Conservation (phyloP, 2,888 invertebrate species). For the Drosophila emarginata region DNA sequence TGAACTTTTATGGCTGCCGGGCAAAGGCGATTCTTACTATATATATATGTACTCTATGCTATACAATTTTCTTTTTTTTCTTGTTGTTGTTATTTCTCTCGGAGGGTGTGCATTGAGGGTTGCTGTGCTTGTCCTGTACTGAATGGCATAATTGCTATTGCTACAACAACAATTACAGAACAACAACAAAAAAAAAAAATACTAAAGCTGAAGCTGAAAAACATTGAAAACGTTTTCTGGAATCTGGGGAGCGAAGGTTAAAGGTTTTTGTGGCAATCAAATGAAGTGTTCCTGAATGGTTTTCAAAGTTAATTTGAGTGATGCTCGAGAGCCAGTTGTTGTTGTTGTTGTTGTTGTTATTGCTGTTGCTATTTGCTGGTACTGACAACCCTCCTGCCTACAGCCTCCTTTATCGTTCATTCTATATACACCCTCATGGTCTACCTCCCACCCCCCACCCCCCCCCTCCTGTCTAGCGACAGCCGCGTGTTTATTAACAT, state of each 20-base stretch:
- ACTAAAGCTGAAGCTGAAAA: slow-evolving; percentile 2
- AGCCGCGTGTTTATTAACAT: slow-evolving; percentile 77
- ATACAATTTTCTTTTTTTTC: no score
- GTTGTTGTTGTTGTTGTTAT: slow-evolving; percentile 9
- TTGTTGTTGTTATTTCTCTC: no score
- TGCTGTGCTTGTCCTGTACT: slow-evolving; percentile 24
- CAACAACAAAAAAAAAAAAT: slow-evolving; percentile 56
- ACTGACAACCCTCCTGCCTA: slow-evolving; percentile 63
- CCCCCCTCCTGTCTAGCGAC: background rate
- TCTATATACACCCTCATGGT: background rate
- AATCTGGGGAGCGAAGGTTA: slow-evolving; percentile 15
- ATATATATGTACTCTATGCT: background rate
- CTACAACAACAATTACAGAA: slow-evolving; percentile 74
- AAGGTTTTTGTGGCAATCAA: slow-evolving; percentile 79
- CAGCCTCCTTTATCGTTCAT: background rate
- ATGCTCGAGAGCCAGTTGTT: slow-evolving; percentile 66
- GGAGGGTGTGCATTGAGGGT: slow-evolving; percentile 18
- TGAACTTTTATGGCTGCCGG: slow-evolving; percentile 75
- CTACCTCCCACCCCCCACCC: no score
- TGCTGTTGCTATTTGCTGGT: slow-evolving; percentile 66
- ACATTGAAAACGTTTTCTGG: background rate
- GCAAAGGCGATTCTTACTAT: slow-evolving; percentile 8
- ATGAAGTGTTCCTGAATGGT: slow-evolving; percentile 82
- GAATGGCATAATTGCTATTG: slow-evolving; percentile 81
- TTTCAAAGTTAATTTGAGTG: slow-evolving; percentile 82